Evolutionary conservation across 2,797 vertebrate genomes (phyloP).

Genomic region (Labroides dimidiatus): DNA sequence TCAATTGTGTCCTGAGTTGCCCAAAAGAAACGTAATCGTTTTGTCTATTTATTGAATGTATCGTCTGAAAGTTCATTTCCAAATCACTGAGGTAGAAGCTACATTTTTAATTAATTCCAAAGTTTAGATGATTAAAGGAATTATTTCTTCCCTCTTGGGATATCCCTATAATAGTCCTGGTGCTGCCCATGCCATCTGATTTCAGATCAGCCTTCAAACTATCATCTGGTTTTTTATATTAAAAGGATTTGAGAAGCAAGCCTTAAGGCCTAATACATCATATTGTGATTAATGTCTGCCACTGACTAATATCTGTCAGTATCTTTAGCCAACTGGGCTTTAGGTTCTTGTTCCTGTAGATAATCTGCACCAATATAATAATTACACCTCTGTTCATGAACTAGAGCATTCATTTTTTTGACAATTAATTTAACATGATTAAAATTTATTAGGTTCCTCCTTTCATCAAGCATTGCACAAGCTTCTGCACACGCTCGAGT

Average conservation of each 20-base stretch:
- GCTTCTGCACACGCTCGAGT: slow-evolving; percentile 76
- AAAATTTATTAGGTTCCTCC: slow-evolving; percentile 73
- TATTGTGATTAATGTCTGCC: slow-evolving; percentile 49
- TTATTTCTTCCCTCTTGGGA: slow-evolving; percentile 29
- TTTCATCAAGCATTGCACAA: slow-evolving; percentile 74
- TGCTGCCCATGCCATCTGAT: slow-evolving; percentile 22
- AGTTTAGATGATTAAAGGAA: slow-evolving; percentile 31
- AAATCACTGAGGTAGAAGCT: slow-evolving; percentile 7
- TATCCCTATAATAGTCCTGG: slow-evolving; percentile 23
- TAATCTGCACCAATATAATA: slow-evolving; percentile 70
- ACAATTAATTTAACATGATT: slow-evolving; percentile 79
- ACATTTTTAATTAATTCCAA: slow-evolving; percentile 24
- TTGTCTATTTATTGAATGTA: slow-evolving; percentile 1
- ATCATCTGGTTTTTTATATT: slow-evolving; percentile 17
- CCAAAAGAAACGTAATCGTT: not conserved
- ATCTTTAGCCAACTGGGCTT: slow-evolving; percentile 27
- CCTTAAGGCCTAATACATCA: slow-evolving; percentile 28
- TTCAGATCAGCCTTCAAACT: slow-evolving; percentile 38
- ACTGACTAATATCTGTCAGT: slow-evolving; percentile 36
- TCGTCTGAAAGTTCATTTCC: not conserved
- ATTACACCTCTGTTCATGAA: slow-evolving; percentile 70
- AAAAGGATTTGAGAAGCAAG: slow-evolving; percentile 36
- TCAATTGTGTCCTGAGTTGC: slow-evolving; percentile 7
- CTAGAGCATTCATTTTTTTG: slow-evolving; percentile 70
- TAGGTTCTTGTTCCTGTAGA: slow-evolving; percentile 45